These are phyloP conservation scores for Pituophis catenifer DNA, from an alignment of 2,113 vertebrate genomes.

Conservation along the genomic window DNA sequence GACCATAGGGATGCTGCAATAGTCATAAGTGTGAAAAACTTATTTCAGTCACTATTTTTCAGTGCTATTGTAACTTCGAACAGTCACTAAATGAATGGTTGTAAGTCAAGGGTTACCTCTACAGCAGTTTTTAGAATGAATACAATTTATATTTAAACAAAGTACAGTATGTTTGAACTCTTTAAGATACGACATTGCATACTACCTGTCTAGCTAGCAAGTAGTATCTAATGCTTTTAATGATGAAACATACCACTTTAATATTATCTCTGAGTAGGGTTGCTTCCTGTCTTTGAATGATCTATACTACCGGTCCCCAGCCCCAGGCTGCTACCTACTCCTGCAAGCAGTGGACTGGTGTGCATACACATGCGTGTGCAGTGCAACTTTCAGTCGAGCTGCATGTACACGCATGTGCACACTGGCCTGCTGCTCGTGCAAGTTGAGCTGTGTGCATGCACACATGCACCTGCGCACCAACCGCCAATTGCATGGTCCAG, in stretches of 20 bases:
- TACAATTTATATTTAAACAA: constrained; percentile 3
- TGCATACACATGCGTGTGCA: no score
- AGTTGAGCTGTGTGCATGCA: background rate
- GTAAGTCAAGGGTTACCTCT: no score
- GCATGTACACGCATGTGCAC: no score
- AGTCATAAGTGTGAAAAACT: no score
- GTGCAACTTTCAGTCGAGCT: background rate
- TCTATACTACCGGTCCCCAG: background rate
- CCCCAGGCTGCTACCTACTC: no score
- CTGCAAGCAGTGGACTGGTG: fast-evolving
- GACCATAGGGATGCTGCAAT: no score
- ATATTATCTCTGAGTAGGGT: background rate
- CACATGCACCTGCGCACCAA: no score
- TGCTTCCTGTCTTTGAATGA: background rate
- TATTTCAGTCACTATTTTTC: no score
- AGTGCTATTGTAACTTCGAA: no score
- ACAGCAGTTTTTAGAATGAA: background rate
- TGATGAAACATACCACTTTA: background rate
- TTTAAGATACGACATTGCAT: background rate
- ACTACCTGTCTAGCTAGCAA: background rate
- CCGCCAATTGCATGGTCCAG: background rate
- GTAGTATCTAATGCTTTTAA: no score
- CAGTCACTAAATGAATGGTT: no score
- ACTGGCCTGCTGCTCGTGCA: background rate
- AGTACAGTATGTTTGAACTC: background rate